A percentile compares a stretch with the other conserved stretches of the same genome.
Conservation (phyloP, 2,888 invertebrate genomes). For the Ellobium chinense region DNA sequence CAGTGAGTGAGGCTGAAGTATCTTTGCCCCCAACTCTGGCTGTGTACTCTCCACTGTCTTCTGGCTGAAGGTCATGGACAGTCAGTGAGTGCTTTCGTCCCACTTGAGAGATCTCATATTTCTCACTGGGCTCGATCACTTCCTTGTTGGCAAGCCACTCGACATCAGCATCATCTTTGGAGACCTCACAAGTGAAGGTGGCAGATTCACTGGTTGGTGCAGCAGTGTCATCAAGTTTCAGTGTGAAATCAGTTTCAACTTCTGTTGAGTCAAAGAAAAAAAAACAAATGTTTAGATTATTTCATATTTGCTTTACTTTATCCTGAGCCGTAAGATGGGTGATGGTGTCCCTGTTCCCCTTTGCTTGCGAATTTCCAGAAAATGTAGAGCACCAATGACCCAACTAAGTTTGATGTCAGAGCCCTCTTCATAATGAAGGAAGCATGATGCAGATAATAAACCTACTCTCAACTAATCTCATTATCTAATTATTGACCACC, state of each 20-base stretch:
- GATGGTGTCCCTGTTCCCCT: too few species aligned
- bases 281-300: neutral
- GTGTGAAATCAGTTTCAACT: slow-evolving; percentile 93
- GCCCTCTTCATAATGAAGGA: too few species aligned
- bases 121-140: slow-evolving; percentile 84
- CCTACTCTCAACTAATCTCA: too few species aligned
- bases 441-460: too few species aligned
- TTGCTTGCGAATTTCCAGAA: too few species aligned
- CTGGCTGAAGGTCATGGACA: slow-evolving; percentile 63
- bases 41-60: slow-evolving; percentile 56
- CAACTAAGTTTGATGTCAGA: too few species aligned
- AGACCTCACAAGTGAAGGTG: slow-evolving; percentile 90
- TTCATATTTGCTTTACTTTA: too few species aligned
- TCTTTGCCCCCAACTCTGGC: slow-evolving; percentile 81
- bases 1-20: slow-evolving; percentile 86
- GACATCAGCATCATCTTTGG: slow-evolving; percentile 83
- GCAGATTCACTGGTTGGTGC: slow-evolving; percentile 78
- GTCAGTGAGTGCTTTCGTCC: slow-evolving; percentile 71
- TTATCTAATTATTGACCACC: too few species aligned
- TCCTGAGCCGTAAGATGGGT: too few species aligned
- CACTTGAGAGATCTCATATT: slow-evolving; percentile 69
- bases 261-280: slow-evolving; percentile 78
- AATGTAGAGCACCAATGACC: too few species aligned
- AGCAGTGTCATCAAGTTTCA: slow-evolving; percentile 87
- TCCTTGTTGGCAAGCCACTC: slow-evolving; percentile 90